Evolutionary conservation across 1,140 invertebrate species (phyloP).

Genomic region (Calephelis virginiensis): DNA sequence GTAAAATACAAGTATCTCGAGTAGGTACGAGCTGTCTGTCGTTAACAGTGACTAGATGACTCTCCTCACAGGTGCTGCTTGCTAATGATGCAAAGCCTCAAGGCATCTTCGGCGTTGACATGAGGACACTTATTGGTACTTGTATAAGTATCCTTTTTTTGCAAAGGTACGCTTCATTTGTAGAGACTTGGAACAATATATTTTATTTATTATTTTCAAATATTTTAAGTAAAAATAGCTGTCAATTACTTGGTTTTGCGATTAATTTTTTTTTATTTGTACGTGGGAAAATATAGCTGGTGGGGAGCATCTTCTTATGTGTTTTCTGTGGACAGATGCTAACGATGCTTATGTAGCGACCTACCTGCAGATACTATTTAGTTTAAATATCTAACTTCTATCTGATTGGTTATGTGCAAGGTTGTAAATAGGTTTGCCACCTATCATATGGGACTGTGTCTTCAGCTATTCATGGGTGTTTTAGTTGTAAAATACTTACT

Average conservation of each 20-base stretch:
- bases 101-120: constrained; percentile 52
- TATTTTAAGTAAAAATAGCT: not conserved
- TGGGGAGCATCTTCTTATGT: no score
- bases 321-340: no score
- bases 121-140: constrained; percentile 53
- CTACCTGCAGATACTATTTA: no score
- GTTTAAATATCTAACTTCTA: no score
- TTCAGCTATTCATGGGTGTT: no score
- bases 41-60: constrained; percentile 35
- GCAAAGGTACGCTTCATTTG: constrained; percentile 37
- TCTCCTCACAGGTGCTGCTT: constrained; percentile 56
- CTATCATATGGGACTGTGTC: no score
- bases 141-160: constrained; percentile 53
- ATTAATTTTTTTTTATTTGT: not conserved
- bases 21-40: constrained; percentile 18
- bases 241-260: not conserved
- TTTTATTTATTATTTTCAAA: not conserved
- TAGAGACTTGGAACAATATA: constrained; percentile 5
- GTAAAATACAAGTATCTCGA: constrained; percentile 15
- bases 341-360: no score
- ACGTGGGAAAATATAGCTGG: not conserved
- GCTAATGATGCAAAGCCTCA: constrained; percentile 61
- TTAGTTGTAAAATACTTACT: no score
- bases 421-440: no score
- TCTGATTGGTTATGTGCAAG: no score